Evolutionary conservation across 2,797 vertebrate species (phyloP), one percentile per base, ranked within the genome.

Genomic region (Enteromius afrohamiltoni): DNA sequence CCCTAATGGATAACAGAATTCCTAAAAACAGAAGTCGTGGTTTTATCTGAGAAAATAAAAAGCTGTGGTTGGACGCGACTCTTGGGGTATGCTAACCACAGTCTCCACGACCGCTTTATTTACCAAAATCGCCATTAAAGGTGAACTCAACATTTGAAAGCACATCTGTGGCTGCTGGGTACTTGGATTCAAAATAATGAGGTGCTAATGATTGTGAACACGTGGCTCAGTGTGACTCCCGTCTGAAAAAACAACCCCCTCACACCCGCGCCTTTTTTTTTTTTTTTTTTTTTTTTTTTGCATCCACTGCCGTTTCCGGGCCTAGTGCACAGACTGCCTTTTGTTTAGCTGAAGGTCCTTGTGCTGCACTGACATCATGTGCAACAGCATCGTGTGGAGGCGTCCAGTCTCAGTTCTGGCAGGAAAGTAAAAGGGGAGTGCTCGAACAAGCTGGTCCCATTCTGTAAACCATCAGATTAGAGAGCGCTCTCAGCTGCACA

Each of bases 341-440:
- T 95, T 95, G 94, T 95, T 94, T 93, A 92, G 92, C 91, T 92
- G 92, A 90, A 93, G 93, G 94, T 93, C 91, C 88, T 91, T 92
- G 92, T 93, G 91, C 86, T 80, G 81, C 82, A 77, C 91, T 95
- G 94, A 95, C 94, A 95, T 95, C 94, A 95, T 91, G 83, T 65
- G 82, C 79, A 81, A 58, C 84, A 68, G 80, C 80, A 60, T 91
- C 85, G 86, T 87, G 91, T 86, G 89, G 90, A 92, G 93, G 92
- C 91, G 89, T 84, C 90, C 83, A 68, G 76, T 90, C 86, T 93
- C 93, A 86, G 92, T 93, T 93, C 90, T 94, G 93, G 93, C 92
- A 89, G 88, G 47, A 86, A 60, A 68, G 68, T 55, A 34, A 88
- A 85, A 89, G 77, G 71, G 83, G 77, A 42, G 84, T 81, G 79